phyloP scores from a whole-genome alignment of 1,140 invertebrate species.

The Gryon sp. region DNA sequence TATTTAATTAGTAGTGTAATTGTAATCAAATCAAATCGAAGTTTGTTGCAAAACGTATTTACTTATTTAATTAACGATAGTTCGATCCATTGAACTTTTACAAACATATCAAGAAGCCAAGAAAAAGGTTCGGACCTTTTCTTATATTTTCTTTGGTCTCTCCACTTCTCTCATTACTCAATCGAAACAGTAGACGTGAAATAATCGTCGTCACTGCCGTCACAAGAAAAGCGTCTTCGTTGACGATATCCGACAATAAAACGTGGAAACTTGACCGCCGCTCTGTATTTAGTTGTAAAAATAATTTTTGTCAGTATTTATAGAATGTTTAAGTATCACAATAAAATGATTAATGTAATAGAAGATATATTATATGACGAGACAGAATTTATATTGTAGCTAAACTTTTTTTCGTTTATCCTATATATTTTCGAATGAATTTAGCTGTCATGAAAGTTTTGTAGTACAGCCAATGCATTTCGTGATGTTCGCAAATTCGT shows the following conservation, averaged over 20 bases:
- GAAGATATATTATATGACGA: slow-evolving; percentile 17
- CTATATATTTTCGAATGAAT: slow-evolving; percentile 40
- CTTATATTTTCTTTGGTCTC: neutral
- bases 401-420: no score
- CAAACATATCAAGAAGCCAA: slow-evolving; percentile 22
- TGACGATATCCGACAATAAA: slow-evolving; percentile 49
- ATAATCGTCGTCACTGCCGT: slow-evolving; percentile 48
- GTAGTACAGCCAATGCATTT: slow-evolving; percentile 20
- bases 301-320: slow-evolving; percentile 51
- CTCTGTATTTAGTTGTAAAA: slow-evolving; percentile 48
- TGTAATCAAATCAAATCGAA: no score
- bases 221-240: slow-evolving; percentile 42
- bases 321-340: slow-evolving; percentile 39
- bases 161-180: slow-evolving; percentile 44
- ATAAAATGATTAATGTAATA: slow-evolving; percentile 10
- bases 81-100: slow-evolving; percentile 18
- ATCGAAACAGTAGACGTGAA: slow-evolving; percentile 37
- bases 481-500: slow-evolving; percentile 1
- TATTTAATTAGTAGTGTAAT: neutral
- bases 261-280: slow-evolving; percentile 19
- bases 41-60: no score
- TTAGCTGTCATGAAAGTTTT: slow-evolving; percentile 24
- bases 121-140: neutral
- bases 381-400: slow-evolving; percentile 27
- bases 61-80: neutral